Evolutionary conservation across 35 echinoderm and acorn worm species (phyloP), one percentile per base, ranked within the genome.

Genomic region (Hemicentrotus pulcherrimus): DNA sequence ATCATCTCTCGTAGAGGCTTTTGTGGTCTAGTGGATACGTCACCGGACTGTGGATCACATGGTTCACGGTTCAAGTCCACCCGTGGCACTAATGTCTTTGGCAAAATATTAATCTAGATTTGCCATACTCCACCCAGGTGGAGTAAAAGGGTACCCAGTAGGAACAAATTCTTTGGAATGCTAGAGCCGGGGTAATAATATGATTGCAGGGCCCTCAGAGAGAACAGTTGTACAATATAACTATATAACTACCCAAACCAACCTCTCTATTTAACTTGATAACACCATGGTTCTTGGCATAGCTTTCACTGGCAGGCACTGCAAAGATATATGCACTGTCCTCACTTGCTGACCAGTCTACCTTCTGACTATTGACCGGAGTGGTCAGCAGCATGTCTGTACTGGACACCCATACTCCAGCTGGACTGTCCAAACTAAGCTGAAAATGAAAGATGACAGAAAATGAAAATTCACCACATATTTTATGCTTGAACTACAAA

Each of bases 361-460:
- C 94, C 31, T 95, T 48, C 22, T 60, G 86, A 50, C 46, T 4
- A 33, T 88, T 45, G 24, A 59, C 92, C 86, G 96, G 94, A 46
- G 97, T 94, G 55, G 86, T 86, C 45, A 99, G 94, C 14, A 98
- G 33, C 98, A 99, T 99, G 35, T 99, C 98, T 24, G 98, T 99
- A 95, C 96, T 97, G 95, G 96, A 97, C 50, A 99, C 95, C 98
- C 98, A 99, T n/a, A 99, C 98, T 85, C 98, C 98, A 31, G 97
- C 35, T 32, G 98, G 98, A 58, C 96, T 88, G n/a, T 94, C 96
- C 15, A 88, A 33, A 47, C 88, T 92, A 45, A 99, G 60, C 98
- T 99, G 59, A 45, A 87, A 28, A 35, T 46, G 31, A 94, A 48
- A 92, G 91, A 32, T 41, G 19, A 94, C 92, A 94, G 92, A 47